Percentiles rank a stretch among this genome's conserved stretches.
Conservation (phyloP, 2,888 invertebrate genomes). For the Loripinus fragilis region DNA sequence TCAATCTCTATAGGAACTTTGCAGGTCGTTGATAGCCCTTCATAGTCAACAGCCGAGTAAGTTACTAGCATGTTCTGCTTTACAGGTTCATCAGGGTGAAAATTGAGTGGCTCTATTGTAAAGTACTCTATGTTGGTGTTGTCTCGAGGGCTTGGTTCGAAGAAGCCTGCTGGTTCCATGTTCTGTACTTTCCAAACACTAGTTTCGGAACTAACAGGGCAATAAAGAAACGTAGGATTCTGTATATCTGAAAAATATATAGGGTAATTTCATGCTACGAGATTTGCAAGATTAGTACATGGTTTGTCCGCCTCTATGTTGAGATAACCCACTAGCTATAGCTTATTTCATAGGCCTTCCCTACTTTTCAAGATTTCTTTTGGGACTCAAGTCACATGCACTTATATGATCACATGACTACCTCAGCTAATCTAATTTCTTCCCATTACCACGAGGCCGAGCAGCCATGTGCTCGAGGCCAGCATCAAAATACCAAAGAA, state of each 20-base stretch:
- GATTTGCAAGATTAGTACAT: too few species aligned
- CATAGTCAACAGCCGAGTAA: slow-evolving; percentile 57
- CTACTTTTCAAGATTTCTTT: too few species aligned
- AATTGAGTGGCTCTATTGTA: slow-evolving; percentile 37
- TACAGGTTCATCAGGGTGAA: slow-evolving; percentile 36
- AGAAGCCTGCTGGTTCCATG: slow-evolving; percentile 38
- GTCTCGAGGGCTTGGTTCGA: slow-evolving; percentile 51
- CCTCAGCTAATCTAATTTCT: too few species aligned
- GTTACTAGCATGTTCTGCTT: slow-evolving; percentile 35
- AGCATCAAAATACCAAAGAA: too few species aligned
- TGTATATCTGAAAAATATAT: slow-evolving; percentile 66
- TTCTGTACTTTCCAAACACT: slow-evolving; percentile 13
- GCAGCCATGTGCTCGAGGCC: too few species aligned
- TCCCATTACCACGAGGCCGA: too few species aligned
- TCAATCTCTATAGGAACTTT: slow-evolving; percentile 14
- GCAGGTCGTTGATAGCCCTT: slow-evolving; percentile 34
- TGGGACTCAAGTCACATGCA: too few species aligned
- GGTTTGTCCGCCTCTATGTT: too few species aligned
- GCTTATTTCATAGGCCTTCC: too few species aligned
- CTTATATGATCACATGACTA: too few species aligned
- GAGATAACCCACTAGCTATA: too few species aligned
- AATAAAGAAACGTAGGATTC: slow-evolving; percentile 60
- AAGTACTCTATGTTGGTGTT: slow-evolving; percentile 45
- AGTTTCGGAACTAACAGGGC: slow-evolving; percentile 27
- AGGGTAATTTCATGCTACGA: too few species aligned